Base-by-base conservation (phyloP, 2,888 invertebrate genomes). In the Caenorhabditis sp. region DNA sequence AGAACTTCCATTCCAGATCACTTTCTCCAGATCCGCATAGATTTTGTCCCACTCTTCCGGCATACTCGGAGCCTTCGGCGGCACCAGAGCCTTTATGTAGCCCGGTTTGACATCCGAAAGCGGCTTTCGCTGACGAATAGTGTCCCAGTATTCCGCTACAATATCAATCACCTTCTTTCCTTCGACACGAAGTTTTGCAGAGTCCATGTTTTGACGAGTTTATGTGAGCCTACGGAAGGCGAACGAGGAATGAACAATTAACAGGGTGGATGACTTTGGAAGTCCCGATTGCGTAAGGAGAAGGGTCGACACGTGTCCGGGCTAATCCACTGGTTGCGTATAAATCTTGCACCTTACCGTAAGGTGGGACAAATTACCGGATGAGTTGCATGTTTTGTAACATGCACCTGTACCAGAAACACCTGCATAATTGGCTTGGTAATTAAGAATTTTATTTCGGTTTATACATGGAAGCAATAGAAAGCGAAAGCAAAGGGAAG, bases 81-180 rank as follows among this genome's bases (percentile, higher is more conserved):
- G 97, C 82, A 97, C 92, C 85, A 95, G 93, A 50, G 94, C 94
- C 72, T 95, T 94, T 61, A 97, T 94, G 93, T 97, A 97, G 2
- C 97, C 97, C 0, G 97, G 97, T 90, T 96, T 96, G 44, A 97
- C 95, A 82, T 95, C 95, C 0, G 97, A 96, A 15, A 96, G 96
- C 9, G 97, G 97, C 20, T 96, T 94, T 50, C 96, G 94, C 55
- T 94, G 94, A 20, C 94, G 94, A 87, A 97, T 93, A 50, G 44
- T 69, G 9, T 47, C 95, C 94, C 96, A 94, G 91, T 97, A 97
- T 84, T 95, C 94, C 92, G 96, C 96, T 88, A 97, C 96, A 92
- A 96, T 97, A 92, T 97, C 97, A 82, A 97, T 95, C 96, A 97
- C 97, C 93, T 97, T 95, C 92, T 95, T 95, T 47, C 97, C 97